phyloP scores from a whole-genome alignment of 1,140 invertebrate genomes.

The Holotrichia oblita region DNA sequence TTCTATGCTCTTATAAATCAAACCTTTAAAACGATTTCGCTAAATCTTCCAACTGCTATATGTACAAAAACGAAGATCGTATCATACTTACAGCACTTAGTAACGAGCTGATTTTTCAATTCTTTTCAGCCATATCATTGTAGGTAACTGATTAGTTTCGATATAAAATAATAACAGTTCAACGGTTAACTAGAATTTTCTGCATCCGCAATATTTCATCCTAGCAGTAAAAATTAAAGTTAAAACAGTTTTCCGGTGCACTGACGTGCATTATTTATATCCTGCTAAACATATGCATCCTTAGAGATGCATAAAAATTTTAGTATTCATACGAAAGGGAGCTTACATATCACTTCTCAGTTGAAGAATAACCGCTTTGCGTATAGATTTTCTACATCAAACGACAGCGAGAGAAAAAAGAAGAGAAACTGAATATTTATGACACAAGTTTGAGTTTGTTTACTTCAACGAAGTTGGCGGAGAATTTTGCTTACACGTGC shows the following conservation, averaged over 20 bases:
- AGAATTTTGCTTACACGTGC: slow-evolving; percentile 11
- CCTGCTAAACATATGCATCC: slow-evolving; percentile 28
- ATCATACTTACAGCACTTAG: too few species aligned
- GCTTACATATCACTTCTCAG: slow-evolving; percentile 22
- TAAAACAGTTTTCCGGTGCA: not conserved
- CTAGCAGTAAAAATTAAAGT: not conserved
- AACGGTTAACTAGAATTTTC: too few species aligned
- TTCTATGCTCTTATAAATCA: too few species aligned
- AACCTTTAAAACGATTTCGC: too few species aligned
- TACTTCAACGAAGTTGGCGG: not conserved
- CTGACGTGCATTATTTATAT: slow-evolving; percentile 29
- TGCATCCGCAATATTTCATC: slow-evolving; percentile 17
- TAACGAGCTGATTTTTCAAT: too few species aligned
- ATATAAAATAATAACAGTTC: too few species aligned
- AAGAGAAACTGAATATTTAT: slow-evolving; percentile 24
- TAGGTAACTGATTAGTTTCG: too few species aligned
- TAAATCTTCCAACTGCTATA: too few species aligned
- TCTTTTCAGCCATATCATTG: too few species aligned
- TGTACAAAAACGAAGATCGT: too few species aligned
- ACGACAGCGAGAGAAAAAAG: not conserved
- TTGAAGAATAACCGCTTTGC: slow-evolving; percentile 24
- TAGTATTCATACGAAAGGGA: slow-evolving; percentile 4
- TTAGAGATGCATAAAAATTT: slow-evolving; percentile 35
- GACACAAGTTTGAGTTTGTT: slow-evolving; percentile 24
- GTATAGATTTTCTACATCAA: not conserved